Percentiles rank a stretch among this genome's conserved stretches.
Evolutionary conservation across 2,113 vertebrate genomes (phyloP).

Genomic region (Mobula birostris): DNA sequence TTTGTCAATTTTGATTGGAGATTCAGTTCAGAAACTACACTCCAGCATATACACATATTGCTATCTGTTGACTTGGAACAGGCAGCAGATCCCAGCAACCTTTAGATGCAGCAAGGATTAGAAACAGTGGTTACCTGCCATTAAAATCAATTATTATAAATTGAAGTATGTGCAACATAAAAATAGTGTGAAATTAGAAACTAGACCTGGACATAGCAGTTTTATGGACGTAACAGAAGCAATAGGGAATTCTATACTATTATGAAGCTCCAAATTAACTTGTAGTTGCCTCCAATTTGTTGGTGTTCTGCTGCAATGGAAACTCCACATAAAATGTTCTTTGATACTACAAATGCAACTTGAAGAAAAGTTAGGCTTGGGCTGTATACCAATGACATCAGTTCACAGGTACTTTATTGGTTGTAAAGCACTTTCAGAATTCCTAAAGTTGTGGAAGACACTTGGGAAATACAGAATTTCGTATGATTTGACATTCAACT

Average conservation of each 20-base stretch:
- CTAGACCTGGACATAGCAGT: background rate
- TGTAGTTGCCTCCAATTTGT: background rate
- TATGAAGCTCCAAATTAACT: background rate
- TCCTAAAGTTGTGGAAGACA: background rate
- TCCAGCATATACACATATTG: background rate
- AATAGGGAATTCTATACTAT: background rate
- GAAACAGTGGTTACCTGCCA: background rate
- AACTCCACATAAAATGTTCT: background rate
- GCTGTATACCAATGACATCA: background rate
- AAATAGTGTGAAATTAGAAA: background rate
- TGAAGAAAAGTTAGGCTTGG: background rate
- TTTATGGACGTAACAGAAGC: background rate
- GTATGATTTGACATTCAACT: background rate
- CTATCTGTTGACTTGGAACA: background rate
- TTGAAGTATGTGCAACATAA: background rate
- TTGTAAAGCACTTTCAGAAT: background rate
- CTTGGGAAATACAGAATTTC: background rate
- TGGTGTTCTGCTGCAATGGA: background rate
- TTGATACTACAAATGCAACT: background rate
- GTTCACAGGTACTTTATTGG: background rate
- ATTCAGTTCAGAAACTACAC: background rate
- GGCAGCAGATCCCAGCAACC: background rate
- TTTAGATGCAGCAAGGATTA: background rate
- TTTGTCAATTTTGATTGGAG: background rate
- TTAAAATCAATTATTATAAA: background rate